Evolutionary conservation across 2,797 vertebrate species (phyloP).

Genomic region (Sebastes cheni): DNA sequence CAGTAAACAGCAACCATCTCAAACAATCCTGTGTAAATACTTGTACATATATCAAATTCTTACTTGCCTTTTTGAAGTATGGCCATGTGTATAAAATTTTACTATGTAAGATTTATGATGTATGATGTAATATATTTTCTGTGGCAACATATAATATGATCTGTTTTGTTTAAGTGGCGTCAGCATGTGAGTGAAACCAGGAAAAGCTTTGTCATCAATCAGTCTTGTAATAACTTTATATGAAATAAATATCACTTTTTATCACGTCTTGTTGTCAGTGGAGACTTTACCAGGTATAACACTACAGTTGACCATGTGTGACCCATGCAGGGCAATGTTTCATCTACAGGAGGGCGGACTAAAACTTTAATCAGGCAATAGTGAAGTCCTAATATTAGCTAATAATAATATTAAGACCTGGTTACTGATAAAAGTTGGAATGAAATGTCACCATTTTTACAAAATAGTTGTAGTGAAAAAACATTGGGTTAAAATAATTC

Average conservation of each 20-base stretch:
- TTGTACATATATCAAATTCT: slow-evolving; percentile 72
- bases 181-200: slow-evolving; percentile 24
- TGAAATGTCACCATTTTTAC: not conserved
- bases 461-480: no score
- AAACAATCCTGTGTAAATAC: slow-evolving; percentile 65
- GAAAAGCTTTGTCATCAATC: slow-evolving; percentile 33
- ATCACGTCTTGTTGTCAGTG: slow-evolving; percentile 30
- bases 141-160: slow-evolving; percentile 61
- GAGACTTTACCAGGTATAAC: not conserved
- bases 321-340: not conserved
- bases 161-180: slow-evolving; percentile 19
- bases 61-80: slow-evolving; percentile 57
- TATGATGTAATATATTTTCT: slow-evolving; percentile 91
- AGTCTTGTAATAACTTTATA: slow-evolving; percentile 61
- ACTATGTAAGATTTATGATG: slow-evolving; percentile 88
- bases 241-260: slow-evolving; percentile 71
- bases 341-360: not conserved
- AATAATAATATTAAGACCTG: not conserved
- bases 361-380: not conserved
- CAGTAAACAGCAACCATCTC: slow-evolving; percentile 34
- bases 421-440: not conserved
- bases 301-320: not conserved
- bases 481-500: not conserved
- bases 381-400: not conserved
- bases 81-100: slow-evolving; percentile 68